Percentiles rank a stretch among this genome's conserved stretches.
These are phyloP conservation scores for Noctua pronuba DNA, from an alignment of 2,888 invertebrate species.

Conservation along the genomic window DNA sequence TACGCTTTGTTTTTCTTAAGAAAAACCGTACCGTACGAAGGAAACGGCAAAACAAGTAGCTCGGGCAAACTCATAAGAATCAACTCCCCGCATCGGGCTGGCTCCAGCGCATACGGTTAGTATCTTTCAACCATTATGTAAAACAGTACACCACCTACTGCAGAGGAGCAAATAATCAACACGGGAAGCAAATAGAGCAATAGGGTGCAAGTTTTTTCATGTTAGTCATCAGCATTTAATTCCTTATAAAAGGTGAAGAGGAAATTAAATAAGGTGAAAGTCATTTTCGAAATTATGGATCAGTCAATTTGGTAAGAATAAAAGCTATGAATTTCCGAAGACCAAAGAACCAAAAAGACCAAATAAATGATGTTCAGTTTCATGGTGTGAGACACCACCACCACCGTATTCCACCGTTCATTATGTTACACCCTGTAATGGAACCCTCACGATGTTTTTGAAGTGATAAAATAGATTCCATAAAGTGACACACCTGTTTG, in stretches of 20 bases:
- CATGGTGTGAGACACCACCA: no score
- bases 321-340: no score
- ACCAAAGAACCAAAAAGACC: no score
- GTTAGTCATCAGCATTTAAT: no score
- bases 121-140: slow-evolving; percentile 53
- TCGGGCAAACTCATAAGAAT: slow-evolving; percentile 48
- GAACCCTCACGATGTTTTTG: no score
- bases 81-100: slow-evolving; percentile 32
- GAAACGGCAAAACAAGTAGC: slow-evolving; percentile 31
- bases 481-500: not conserved
- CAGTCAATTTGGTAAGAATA: no score
- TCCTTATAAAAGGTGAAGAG: no score
- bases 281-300: no score
- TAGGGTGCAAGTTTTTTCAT: not conserved
- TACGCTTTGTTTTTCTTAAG: slow-evolving; percentile 14
- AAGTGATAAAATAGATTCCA: not conserved
- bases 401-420: no score
- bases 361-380: no score
- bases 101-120: slow-evolving; percentile 29
- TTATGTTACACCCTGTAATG: no score
- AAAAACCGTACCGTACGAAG: slow-evolving; percentile 8
- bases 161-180: slow-evolving; percentile 35
- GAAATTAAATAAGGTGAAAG: no score
- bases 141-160: slow-evolving; percentile 29
- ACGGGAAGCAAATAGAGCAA: slow-evolving; percentile 3